Percentiles rank a stretch among this genome's conserved stretches.
phyloP scores from a whole-genome alignment of 2,888 invertebrate genomes.

The Drosophila mimica region DNA sequence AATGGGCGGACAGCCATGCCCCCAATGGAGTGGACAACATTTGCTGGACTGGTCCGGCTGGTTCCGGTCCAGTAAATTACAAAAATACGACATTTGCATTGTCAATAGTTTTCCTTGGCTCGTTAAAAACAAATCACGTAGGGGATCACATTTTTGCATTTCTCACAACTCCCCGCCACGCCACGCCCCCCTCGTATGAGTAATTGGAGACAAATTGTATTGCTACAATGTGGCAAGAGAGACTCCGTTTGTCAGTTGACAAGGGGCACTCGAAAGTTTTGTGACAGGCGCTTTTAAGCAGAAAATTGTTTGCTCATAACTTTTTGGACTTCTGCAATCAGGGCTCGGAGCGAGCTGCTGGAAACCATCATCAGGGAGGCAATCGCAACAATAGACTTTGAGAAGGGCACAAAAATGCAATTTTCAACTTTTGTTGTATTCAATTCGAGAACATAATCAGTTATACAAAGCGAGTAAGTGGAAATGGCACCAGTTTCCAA shows the following conservation, averaged over 20 bases:
- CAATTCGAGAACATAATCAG: neutral
- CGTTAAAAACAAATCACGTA: slow-evolving; percentile 80
- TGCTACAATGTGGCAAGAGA: slow-evolving; percentile 42
- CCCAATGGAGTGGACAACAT: slow-evolving; percentile 47
- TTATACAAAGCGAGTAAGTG: neutral
- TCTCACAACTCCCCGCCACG: slow-evolving; percentile 30
- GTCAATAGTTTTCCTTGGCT: slow-evolving; percentile 74
- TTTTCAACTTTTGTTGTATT: neutral
- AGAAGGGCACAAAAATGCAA: neutral
- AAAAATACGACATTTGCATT: slow-evolving; percentile 75
- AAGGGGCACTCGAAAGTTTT: slow-evolving; percentile 73
- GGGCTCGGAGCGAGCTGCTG: neutral
- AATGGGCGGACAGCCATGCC: slow-evolving; percentile 35
- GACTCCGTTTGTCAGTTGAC: slow-evolving; percentile 49
- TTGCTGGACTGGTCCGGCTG: slow-evolving; percentile 26
- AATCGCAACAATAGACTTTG: neutral
- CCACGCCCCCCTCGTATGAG: slow-evolving; percentile 2
- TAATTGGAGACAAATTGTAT: slow-evolving; percentile 76
- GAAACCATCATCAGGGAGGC: slow-evolving; percentile 23
- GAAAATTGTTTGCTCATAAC: slow-evolving; percentile 81
- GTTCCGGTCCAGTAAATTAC: slow-evolving; percentile 50
- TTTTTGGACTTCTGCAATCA: slow-evolving; percentile 55
- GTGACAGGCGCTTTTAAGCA: slow-evolving; percentile 80
- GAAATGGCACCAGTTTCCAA: neutral
- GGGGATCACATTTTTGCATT: slow-evolving; percentile 26